These are phyloP conservation scores for Apotomis betuletana DNA, from an alignment of 2,888 invertebrate species.

Conservation along the genomic window DNA sequence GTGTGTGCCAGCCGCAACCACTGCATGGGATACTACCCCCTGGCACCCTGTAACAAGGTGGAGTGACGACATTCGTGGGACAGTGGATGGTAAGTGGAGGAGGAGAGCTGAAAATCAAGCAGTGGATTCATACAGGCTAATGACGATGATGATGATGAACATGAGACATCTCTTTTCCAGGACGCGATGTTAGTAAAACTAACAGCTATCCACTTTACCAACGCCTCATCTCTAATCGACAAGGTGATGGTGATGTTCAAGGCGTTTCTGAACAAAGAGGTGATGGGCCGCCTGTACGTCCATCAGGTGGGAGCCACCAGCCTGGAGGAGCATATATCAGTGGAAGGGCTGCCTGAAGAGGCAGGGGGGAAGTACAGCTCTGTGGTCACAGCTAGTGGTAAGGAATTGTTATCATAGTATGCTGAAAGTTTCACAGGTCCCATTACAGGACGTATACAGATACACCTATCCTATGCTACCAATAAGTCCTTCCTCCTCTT, in stretches of 20 bases:
- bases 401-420: not conserved
- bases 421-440: not conserved
- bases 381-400: slow-evolving; percentile 48
- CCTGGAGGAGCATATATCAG: slow-evolving; percentile 79
- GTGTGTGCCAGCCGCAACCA: too few relatives aligned
- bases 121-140: too few relatives aligned
- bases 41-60: too few relatives aligned
- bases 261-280: slow-evolving; percentile 88
- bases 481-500: too few relatives aligned
- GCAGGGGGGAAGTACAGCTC: slow-evolving; percentile 80
- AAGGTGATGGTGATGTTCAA: slow-evolving; percentile 85
- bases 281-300: slow-evolving; percentile 75
- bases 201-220: slow-evolving; percentile 86
- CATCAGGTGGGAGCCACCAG: slow-evolving; percentile 75
- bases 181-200: slow-evolving; percentile 84
- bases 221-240: slow-evolving; percentile 87
- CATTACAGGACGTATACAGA: too few relatives aligned
- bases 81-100: too few relatives aligned
- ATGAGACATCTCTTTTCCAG: slow-evolving; percentile 56
- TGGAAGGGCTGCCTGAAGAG: slow-evolving; percentile 83
- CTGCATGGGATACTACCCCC: too few relatives aligned
- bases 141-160: too few relatives aligned
- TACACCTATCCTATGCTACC: too few relatives aligned
- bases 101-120: too few relatives aligned
- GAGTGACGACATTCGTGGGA: too few relatives aligned